These are phyloP conservation scores for Catonia carolina DNA, from an alignment of 2,888 invertebrate genomes.

Conservation along the genomic window DNA sequence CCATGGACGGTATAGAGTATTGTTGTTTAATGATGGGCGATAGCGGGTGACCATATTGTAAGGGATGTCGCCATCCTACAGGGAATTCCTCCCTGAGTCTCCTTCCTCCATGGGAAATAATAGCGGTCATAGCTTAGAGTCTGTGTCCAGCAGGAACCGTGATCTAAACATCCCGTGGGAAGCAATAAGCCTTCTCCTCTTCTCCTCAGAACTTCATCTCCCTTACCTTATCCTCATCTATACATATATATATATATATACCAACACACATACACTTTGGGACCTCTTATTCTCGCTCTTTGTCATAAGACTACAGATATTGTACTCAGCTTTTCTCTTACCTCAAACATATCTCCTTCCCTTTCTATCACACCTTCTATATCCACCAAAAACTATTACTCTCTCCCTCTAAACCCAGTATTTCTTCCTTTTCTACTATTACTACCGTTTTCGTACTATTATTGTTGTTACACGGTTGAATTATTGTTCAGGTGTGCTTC, in stretches of 20 bases:
- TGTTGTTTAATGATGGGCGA: slow-evolving; percentile 16
- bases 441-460: neutral
- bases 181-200: slow-evolving; percentile 10
- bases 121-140: slow-evolving; percentile 21
- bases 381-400: no score
- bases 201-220: neutral
- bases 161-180: slow-evolving; percentile 20
- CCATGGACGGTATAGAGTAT: slow-evolving; percentile 7
- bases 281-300: slow-evolving; percentile 1
- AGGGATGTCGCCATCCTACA: slow-evolving; percentile 14
- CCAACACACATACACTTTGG: no score
- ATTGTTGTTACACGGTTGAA: no score
- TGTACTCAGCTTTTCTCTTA: neutral
- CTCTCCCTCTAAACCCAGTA: neutral
- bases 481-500: no score
- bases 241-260: no score
- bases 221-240: no score
- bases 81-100: slow-evolving; percentile 12
- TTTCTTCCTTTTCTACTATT: neutral
- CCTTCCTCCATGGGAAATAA: slow-evolving; percentile 13
- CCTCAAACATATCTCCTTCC: neutral
- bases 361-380: neutral
- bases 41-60: slow-evolving; percentile 16
- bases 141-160: slow-evolving; percentile 18
- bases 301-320: slow-evolving; percentile 3